Evolutionary conservation across 2,888 invertebrate genomes (phyloP), one percentile per base, ranked within the genome.

Genomic region (Pollenia amentaria): DNA sequence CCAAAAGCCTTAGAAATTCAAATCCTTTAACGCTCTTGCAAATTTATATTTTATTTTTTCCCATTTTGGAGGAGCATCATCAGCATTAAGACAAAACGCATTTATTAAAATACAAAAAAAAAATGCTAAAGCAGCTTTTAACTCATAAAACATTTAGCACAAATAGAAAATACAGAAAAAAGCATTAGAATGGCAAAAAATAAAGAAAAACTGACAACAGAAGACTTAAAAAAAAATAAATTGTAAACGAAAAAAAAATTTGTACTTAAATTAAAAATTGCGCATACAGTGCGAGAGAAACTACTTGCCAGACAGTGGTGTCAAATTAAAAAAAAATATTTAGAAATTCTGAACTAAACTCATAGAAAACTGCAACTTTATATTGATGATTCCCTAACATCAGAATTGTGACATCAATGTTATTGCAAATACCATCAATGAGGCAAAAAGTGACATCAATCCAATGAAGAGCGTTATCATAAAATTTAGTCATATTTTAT

Each of bases 101-200:
- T 79, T 77, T 73, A 77, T 76, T 64, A 48, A 84, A 62, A 80
- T 46, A 44, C 16, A 82, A 77, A 70, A 69, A 62, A 85, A 87
- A 85, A 84, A 73, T 81, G 83, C 85, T 89, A 89, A 89, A 89
- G 89, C 88, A 89, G 89, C 89, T 89, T 89, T 89, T 89, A 89
- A 88, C 89, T 89, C 87, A 89, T 89, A 89, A 89, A 89, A 86
- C 84, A 80, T 85, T 78, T 86, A 83, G 86, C 80, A 87, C 85
- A 87, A 87, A 84, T 70, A 80, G 76, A 78, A 65, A 79, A 53
- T 72, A 46, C 38, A 46, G 21, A 40, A 62, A 60, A 69, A 79
- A 83, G 60, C 72, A 78, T 75, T 81, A 78, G 60, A 81, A 80
- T 62, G 62, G 14, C n/a, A 65, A 29, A 55, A 75, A 51, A n/a